Percentiles rank a stretch among this genome's conserved stretches.
These are phyloP conservation scores for Phocides pigmalion DNA, from an alignment of 1,140 invertebrate genomes.

Conservation along the genomic window DNA sequence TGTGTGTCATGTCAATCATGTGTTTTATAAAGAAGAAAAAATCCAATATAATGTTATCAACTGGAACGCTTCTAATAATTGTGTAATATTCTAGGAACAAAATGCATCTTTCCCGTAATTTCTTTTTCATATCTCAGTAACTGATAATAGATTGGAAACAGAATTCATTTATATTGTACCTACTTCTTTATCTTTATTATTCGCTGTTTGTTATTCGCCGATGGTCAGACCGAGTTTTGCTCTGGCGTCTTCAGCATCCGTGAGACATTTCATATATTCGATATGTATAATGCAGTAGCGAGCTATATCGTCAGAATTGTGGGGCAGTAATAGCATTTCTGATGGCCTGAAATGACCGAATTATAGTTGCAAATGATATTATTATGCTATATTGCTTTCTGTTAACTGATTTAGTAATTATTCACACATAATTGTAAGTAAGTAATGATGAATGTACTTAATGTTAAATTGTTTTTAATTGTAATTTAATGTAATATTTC, in stretches of 20 bases:
- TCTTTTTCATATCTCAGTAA: no score
- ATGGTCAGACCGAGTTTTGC: background rate
- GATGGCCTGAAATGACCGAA: constrained; percentile 16
- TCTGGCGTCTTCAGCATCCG: constrained; percentile 15
- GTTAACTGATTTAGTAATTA: background rate
- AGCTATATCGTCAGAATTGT: constrained; percentile 13
- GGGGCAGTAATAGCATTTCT: constrained; percentile 16
- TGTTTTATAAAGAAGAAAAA: no score
- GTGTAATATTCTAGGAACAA: no score
- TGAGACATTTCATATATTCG: constrained; percentile 13
- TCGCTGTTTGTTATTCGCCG: background rate
- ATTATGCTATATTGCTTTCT: background rate
- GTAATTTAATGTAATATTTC: no score
- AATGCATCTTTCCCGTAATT: no score
- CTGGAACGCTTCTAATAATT: no score
- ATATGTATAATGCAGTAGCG: constrained; percentile 5
- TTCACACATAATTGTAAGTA: background rate
- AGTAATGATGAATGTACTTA: no score
- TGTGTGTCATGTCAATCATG: no score
- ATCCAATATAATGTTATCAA: no score
- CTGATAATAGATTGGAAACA: no score
- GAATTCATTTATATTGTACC: no score
- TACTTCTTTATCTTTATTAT: background rate
- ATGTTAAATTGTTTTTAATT: no score
- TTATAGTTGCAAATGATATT: constrained; percentile 14